A percentile compares a stretch with the other conserved stretches of the same genome.
These are phyloP conservation scores for Diorhabda sublineata DNA, from an alignment of 1,140 invertebrate species.

Conservation along the genomic window DNA sequence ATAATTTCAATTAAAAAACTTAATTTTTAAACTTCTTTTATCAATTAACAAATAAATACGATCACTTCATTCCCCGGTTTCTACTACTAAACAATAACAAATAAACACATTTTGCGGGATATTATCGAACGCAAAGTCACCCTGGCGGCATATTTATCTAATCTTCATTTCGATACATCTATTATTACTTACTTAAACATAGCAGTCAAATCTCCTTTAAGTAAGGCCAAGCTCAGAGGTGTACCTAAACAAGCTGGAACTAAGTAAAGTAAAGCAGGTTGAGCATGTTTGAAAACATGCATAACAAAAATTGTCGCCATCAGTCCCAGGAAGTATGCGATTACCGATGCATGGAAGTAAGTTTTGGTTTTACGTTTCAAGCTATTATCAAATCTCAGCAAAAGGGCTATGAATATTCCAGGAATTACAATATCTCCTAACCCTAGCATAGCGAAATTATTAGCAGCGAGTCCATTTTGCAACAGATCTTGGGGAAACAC, in stretches of 20 bases:
- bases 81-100: no score
- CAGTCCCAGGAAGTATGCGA: constrained; percentile 92
- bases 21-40: no score
- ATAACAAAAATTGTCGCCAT: constrained; percentile 94
- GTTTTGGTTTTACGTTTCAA: constrained; percentile 80
- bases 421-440: constrained; percentile 99
- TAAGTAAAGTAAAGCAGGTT: constrained; percentile 95
- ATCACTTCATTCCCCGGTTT: no score
- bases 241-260: constrained; percentile 93
- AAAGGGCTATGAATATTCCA: constrained; percentile 96
- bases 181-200: constrained; percentile 78
- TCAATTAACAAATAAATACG: no score
- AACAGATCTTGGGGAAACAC: constrained; percentile 98
- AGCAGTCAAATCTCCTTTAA: constrained; percentile 87
- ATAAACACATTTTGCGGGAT: no score
- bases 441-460: constrained; percentile 98
- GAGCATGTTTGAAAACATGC: constrained; percentile 98
- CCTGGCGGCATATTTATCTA: no score
- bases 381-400: constrained; percentile 93
- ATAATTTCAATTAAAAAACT: no score
- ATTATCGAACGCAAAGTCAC: no score
- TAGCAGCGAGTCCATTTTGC: constrained; percentile 84
- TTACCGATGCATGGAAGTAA: constrained; percentile 93
- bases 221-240: constrained; percentile 78
- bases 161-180: no score